Percentiles rank a stretch among this genome's conserved stretches.
Conservation (phyloP, 2,888 invertebrate genomes). For the Aspidapion aeneum region DNA sequence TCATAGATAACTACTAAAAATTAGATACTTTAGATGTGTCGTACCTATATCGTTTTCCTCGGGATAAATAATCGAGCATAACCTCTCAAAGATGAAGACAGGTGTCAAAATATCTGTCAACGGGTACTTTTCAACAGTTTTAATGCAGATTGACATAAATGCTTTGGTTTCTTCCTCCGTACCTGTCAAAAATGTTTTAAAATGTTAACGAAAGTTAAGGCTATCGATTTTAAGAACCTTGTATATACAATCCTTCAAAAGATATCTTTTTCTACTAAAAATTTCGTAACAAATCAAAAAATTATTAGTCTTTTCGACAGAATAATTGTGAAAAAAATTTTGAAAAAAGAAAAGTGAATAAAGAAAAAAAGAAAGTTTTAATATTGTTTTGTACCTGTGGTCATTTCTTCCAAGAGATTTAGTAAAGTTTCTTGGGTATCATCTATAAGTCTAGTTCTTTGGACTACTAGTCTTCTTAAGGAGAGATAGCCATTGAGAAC, state of each 20-base stretch:
- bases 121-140: conserved; percentile 89
- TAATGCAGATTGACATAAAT: conserved; percentile 96
- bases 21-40: no score
- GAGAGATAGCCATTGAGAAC: conserved; percentile 93
- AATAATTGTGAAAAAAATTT: no score
- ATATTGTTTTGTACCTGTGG: conserved; percentile 58
- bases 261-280: no score
- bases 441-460: conserved; percentile 91
- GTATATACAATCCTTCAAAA: no score
- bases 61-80: conserved; percentile 96
- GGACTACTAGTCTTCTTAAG: conserved; percentile 85
- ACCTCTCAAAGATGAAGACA: conserved; percentile 94
- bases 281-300: no score
- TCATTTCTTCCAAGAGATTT: conserved; percentile 93
- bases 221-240: no score
- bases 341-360: no score
- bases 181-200: conserved; percentile 45
- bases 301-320: no score
- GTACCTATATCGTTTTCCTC: conserved; percentile 88
- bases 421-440: conserved; percentile 94
- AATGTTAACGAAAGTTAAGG: no score
- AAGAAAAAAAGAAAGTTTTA: no score
- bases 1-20: no score
- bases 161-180: conserved; percentile 95
- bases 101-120: conserved; percentile 93